phyloP scores from a whole-genome alignment of 2,888 invertebrate species.

The Drosophila nr. fundita region DNA sequence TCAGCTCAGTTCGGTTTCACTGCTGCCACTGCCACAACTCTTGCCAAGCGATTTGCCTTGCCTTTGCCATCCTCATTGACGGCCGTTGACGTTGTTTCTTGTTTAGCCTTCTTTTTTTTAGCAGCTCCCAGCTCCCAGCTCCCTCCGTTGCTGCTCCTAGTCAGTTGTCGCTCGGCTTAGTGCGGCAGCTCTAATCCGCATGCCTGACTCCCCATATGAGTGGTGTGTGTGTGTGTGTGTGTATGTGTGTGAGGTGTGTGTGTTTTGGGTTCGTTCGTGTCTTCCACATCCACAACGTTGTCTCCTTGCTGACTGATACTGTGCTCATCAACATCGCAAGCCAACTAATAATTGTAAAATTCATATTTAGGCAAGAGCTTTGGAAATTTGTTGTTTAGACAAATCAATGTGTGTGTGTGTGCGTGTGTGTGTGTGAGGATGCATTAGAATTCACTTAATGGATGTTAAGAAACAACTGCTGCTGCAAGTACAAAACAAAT shows the following conservation, averaged over 20 bases:
- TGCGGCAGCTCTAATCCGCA: conserved; percentile 52
- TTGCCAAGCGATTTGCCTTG: conserved; percentile 65
- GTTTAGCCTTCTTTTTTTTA: conserved; percentile 1
- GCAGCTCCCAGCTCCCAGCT: background rate
- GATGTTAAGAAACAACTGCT: conserved; percentile 17
- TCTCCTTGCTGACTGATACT: background rate
- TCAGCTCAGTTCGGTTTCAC: conserved; percentile 18
- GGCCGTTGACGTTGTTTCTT: conserved; percentile 59
- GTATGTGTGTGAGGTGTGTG: conserved; percentile 16
- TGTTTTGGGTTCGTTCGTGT: conserved; percentile 6
- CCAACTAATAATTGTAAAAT: background rate
- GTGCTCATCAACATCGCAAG: background rate
- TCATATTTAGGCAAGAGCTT: background rate
- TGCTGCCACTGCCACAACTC: conserved; percentile 34
- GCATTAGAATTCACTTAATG: background rate
- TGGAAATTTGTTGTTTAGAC: background rate
- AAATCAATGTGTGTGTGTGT: background rate
- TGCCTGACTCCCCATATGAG: conserved; percentile 42
- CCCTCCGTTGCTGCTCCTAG: background rate
- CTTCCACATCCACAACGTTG: background rate
- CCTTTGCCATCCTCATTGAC: conserved; percentile 62
- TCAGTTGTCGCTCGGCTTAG: conserved; percentile 39
- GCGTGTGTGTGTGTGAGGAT: background rate
- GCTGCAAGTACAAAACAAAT: conserved; percentile 8
- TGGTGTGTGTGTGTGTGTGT: background rate